Conservation (phyloP, 2,797 vertebrate species). For the Rhabdomys pumilio region DNA sequence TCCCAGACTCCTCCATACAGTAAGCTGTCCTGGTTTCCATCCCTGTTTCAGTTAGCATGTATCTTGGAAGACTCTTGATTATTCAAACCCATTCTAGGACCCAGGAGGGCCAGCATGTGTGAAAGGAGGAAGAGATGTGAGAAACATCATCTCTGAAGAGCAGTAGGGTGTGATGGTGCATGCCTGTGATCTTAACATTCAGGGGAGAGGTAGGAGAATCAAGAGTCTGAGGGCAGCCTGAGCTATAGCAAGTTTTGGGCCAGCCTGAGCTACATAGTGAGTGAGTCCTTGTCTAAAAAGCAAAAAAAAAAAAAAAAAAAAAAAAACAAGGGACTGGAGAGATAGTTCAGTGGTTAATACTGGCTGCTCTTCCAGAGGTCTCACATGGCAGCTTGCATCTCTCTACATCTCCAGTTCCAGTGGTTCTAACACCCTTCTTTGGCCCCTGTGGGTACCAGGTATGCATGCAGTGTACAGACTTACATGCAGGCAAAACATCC, state of each 20-base stretch:
- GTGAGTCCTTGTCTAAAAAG: not conserved
- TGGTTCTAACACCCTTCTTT: not conserved
- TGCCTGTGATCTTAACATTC: not conserved
- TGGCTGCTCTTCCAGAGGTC: not conserved
- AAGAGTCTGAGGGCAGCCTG: not conserved
- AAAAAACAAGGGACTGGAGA: not conserved
- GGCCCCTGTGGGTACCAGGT: not conserved
- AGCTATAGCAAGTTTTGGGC: not conserved
- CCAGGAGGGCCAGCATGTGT: not conserved
- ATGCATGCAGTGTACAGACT: not conserved
- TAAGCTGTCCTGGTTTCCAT: constrained; percentile 54
- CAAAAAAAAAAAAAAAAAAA: not conserved
- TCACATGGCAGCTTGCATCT: not conserved
- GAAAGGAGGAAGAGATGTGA: constrained; percentile 4
- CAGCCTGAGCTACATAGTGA: not conserved
- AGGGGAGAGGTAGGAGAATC: not conserved
- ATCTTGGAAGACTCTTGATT: constrained; percentile 28
- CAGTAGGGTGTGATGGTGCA: not conserved
- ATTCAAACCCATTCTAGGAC: constrained; percentile 39
- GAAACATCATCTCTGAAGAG: constrained; percentile 23
- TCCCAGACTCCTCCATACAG: constrained; percentile 57
- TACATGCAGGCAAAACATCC: not conserved
- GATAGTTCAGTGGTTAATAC: not conserved
- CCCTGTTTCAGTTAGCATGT: constrained; percentile 56
- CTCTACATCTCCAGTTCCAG: not conserved